Conservation (phyloP, 2,888 invertebrate species). For the Drosophila subquinaria region DNA sequence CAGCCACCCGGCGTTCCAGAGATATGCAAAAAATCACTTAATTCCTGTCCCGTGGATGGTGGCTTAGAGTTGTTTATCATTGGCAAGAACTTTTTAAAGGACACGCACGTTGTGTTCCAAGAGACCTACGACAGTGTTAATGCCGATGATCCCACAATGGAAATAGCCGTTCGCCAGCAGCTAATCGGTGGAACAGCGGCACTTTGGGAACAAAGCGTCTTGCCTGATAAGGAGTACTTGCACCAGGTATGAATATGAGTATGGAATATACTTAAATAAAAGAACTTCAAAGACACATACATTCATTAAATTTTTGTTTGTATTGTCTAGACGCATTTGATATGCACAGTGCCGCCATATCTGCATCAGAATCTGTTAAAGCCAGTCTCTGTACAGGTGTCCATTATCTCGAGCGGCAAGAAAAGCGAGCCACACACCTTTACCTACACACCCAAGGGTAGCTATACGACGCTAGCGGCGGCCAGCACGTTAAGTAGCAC, state of each 20-base stretch:
- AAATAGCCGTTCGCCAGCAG: slow-evolving; percentile 82
- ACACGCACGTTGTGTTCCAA: slow-evolving; percentile 92
- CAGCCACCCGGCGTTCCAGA: slow-evolving; percentile 97
- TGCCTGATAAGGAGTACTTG: slow-evolving; percentile 94
- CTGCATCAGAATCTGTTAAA: slow-evolving; percentile 88
- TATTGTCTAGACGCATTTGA: slow-evolving; percentile 91
- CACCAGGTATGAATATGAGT: slow-evolving; percentile 88
- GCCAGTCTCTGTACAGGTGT: slow-evolving; percentile 91
- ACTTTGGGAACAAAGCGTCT: slow-evolving; percentile 92
- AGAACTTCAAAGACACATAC: neutral
- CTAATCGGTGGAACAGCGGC: slow-evolving; percentile 86
- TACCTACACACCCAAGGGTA: slow-evolving; percentile 90
- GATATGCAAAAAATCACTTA: slow-evolving; percentile 95
- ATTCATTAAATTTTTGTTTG: neutral
- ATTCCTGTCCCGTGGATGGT: slow-evolving; percentile 92
- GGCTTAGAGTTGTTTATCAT: slow-evolving; percentile 94
- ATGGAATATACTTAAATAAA: neutral
- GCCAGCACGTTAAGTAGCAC: slow-evolving; percentile 84
- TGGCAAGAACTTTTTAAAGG: slow-evolving; percentile 96
- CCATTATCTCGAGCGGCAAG: slow-evolving; percentile 93
- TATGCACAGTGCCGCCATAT: slow-evolving; percentile 94
- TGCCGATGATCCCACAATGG: slow-evolving; percentile 66
- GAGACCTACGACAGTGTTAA: slow-evolving; percentile 82
- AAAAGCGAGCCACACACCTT: slow-evolving; percentile 94
- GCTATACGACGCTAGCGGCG: slow-evolving; percentile 82